Evolutionary conservation across 2,888 invertebrate species (phyloP), one percentile per base, ranked within the genome.

Genomic region (Sceliomorpha sp.): DNA sequence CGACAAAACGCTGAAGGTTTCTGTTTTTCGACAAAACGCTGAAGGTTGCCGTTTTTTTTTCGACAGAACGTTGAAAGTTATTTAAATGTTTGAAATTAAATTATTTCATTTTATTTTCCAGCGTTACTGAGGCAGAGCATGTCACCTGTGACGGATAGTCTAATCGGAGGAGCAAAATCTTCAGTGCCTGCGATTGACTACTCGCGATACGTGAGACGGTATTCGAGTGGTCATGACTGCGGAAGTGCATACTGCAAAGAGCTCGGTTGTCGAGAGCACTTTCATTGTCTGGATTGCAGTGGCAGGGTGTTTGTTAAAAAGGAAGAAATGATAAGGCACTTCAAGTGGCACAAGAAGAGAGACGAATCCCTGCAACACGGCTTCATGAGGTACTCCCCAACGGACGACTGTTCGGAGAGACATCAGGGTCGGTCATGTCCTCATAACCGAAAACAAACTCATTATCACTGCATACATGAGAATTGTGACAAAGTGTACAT

Each of bases 281-380:
- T 98, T 89, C 98, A 98, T 88, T 97, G 97, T 83, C 87, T 94
- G 68, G 94, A 94, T 89, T 96, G 96, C 89, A 92, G 92, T 62
- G 91, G 92, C 63, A 91, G 96, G 81, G 96, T 98, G n/a, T 96
- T 99, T 86, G 94, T 97, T 82, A 98, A 98, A 89, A 98, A 98
- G 86, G 99, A 99, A 88, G 98, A 99, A 88, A 98, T 99, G 95
- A 98, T 98, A 73, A 93, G 98, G 32, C 98, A 99, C 89, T 97
- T 98, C 86, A 99, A 99, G 90, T 98, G 98, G 98, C 98, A 99
- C 90, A 98, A 98, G 90, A 99, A 99, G 89, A 92, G 98, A 1
- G 98, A 98, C 83, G 98, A 99, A 87, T 97, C 97, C 3, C 90
- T 99, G 26, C 96, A 97, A 74, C 96, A 98, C 84, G 98, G 98